A percentile compares a stretch with the other conserved stretches of the same genome.
Conservation (phyloP, 2,888 invertebrate genomes). For the Lasioglossum leucozonium region DNA sequence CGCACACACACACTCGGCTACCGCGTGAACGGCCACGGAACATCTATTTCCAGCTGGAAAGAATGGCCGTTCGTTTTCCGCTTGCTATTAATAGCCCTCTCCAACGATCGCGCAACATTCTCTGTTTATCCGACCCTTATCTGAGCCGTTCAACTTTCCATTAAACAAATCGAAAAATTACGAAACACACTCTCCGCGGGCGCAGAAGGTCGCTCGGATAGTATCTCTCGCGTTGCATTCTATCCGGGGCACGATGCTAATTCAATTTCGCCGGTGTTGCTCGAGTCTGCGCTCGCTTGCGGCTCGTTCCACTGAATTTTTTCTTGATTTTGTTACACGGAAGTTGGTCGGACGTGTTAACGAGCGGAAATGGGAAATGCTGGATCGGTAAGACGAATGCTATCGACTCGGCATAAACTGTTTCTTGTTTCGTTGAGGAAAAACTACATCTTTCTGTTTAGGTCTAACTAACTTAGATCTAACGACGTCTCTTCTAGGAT, state of each 20-base stretch:
- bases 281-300: background rate
- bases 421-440: background rate
- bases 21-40: background rate
- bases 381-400: background rate
- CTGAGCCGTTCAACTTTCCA: constrained; percentile 55
- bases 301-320: background rate
- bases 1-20: background rate
- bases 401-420: background rate
- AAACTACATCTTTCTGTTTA: background rate
- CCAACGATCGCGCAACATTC: constrained; percentile 42
- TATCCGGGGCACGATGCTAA: constrained; percentile 20
- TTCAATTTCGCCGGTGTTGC: constrained; percentile 4
- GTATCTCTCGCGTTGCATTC: constrained; percentile 15
- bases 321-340: background rate
- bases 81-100: constrained; percentile 41
- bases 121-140: constrained; percentile 43
- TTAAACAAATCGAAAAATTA: constrained; percentile 51
- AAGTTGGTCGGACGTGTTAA: background rate
- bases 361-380: background rate
- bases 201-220: constrained; percentile 34
- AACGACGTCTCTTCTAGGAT: too few species aligned
- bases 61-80: constrained; percentile 27
- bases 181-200: constrained; percentile 36
- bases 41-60: constrained; percentile 31
- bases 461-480: too few species aligned